Evolutionary conservation across 1,140 invertebrate genomes (phyloP).

Genomic region (Drosophila baimaii): DNA sequence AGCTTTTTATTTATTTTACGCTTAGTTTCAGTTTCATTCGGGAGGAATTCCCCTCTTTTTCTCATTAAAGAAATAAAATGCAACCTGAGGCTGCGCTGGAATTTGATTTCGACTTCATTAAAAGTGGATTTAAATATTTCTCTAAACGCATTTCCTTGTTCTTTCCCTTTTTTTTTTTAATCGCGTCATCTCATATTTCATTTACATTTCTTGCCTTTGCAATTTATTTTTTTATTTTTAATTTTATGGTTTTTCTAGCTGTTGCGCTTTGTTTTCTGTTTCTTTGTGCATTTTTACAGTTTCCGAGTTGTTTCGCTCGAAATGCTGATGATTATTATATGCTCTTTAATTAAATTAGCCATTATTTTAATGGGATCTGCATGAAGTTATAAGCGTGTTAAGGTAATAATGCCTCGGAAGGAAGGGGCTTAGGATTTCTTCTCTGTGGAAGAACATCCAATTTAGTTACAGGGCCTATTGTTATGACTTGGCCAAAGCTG

Average conservation of each 20-base stretch:
- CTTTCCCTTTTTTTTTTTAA: conserved; percentile 8
- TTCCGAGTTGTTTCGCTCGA: conserved; percentile 32
- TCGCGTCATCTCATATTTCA: conserved; percentile 22
- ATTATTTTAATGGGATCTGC: conserved; percentile 54
- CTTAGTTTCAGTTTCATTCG: conserved; percentile 73
- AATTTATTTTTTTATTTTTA: conserved; percentile 23
- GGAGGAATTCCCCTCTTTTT: conserved; percentile 25
- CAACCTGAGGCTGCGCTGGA: conserved; percentile 42
- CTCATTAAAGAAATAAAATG: conserved; percentile 53
- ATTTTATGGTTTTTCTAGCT: conserved; percentile 17
- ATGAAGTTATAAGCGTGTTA: conserved; percentile 21
- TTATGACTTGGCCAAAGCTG: conserved; percentile 13
- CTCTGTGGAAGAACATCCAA: conserved; percentile 4
- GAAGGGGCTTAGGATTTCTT: conserved; percentile 1
- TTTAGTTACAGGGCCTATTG: conserved; percentile 14
- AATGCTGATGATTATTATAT: conserved; percentile 41
- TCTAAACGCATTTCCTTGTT: conserved; percentile 59
- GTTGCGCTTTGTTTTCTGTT: conserved; percentile 19
- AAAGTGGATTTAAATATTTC: conserved; percentile 77
- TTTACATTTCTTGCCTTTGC: conserved; percentile 9
- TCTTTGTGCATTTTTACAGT: conserved; percentile 28
- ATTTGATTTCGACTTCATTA: conserved; percentile 78
- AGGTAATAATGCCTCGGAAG: background rate
- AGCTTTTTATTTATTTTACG: conserved; percentile 77
- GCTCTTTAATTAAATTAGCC: conserved; percentile 66